Conservation (phyloP, 2,113 vertebrate species). For the Zosterops japonicus region DNA sequence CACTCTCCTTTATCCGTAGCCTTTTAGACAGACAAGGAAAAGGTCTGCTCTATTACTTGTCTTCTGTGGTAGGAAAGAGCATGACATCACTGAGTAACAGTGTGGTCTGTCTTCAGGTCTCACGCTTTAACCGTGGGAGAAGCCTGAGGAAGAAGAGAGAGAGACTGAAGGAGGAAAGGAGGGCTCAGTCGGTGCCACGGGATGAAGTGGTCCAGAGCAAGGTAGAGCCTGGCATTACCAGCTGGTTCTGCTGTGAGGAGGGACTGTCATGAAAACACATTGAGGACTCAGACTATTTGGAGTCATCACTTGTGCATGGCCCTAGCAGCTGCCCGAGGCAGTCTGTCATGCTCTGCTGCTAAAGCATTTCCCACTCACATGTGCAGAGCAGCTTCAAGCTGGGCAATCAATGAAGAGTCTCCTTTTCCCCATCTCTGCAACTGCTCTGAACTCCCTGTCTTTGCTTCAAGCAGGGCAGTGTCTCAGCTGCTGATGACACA, state of each 20-base stretch:
- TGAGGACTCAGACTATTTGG: background rate
- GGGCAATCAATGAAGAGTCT: background rate
- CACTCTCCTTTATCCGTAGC: rapidly evolving
- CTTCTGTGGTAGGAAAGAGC: background rate
- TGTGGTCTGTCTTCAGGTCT: slow-evolving; percentile 76
- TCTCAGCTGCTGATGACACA: slow-evolving; percentile 85
- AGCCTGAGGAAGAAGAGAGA: slow-evolving; percentile 93
- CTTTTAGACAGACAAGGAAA: background rate
- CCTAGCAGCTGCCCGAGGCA: background rate
- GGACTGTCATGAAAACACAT: background rate
- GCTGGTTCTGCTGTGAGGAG: background rate
- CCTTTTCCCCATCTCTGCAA: background rate
- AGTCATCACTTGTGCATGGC: background rate
- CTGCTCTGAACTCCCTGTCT: background rate
- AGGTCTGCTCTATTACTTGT: background rate
- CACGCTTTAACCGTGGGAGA: slow-evolving; percentile 90
- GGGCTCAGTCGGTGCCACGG: slow-evolving; percentile 94
- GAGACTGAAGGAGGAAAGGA: slow-evolving; percentile 89
- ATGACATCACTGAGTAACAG: background rate
- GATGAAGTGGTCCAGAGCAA: slow-evolving; percentile 87
- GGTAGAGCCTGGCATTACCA: slow-evolving; percentile 49
- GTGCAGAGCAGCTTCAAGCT: background rate
- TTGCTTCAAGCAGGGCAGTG: slow-evolving; percentile 80
- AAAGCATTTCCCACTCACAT: background rate
- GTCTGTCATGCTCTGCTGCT: background rate